These are phyloP conservation scores for Rhaphigaster nebulosa DNA, from an alignment of 2,888 invertebrate genomes.

Conservation along the genomic window DNA sequence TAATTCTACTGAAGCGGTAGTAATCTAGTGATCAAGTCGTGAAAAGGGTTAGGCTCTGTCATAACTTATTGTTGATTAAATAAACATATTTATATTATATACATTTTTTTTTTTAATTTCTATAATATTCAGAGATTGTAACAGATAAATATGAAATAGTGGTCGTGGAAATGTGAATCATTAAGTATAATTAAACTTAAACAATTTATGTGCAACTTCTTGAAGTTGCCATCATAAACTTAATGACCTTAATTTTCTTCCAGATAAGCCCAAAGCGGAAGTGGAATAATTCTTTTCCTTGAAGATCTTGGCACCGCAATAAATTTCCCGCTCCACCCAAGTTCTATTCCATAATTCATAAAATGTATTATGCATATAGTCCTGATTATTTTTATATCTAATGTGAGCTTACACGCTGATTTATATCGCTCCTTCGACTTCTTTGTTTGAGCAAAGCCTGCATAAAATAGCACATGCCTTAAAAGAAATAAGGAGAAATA, in stretches of 20 bases:
- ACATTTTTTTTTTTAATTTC: neutral
- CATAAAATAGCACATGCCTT: neutral
- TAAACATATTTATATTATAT: no score
- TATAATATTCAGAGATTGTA: neutral
- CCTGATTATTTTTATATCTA: slow-evolving; percentile 44
- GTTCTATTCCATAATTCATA: slow-evolving; percentile 49
- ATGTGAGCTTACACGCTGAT: slow-evolving; percentile 31
- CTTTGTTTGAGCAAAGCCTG: neutral
- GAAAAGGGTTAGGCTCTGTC: no score
- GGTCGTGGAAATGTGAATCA: no score
- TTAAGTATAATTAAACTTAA: no score
- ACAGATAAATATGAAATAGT: no score
- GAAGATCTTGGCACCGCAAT: neutral
- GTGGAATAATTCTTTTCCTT: slow-evolving; percentile 2
- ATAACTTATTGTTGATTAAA: no score
- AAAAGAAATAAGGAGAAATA: neutral
- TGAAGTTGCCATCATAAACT: neutral
- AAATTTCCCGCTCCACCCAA: slow-evolving; percentile 30
- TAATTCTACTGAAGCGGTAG: no score
- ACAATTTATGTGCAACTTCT: no score
- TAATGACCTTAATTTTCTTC: neutral
- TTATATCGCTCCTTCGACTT: neutral
- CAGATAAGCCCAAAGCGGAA: neutral
- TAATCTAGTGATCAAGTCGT: no score
- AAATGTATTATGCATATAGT: slow-evolving; percentile 43